These are phyloP conservation scores for Spinibarbus caldwelli DNA, from an alignment of 2,797 vertebrate genomes.

Conservation along the genomic window DNA sequence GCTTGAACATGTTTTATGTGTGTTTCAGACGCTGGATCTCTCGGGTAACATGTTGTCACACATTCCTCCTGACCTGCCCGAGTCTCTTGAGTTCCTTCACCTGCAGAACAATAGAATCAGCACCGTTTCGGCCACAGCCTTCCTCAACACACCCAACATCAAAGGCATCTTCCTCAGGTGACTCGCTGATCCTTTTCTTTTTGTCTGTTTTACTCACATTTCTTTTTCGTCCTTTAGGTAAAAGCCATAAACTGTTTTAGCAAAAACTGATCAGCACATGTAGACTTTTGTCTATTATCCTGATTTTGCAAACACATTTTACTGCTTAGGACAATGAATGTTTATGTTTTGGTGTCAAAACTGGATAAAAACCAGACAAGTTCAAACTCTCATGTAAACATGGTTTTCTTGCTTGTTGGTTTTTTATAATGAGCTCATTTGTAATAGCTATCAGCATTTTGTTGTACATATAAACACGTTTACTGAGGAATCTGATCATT, in stretches of 20 bases:
- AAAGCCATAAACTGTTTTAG: not conserved
- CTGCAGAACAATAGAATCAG: constrained; percentile 93
- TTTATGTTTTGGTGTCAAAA: not conserved
- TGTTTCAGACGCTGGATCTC: constrained; percentile 87
- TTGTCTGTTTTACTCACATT: not conserved
- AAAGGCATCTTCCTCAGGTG: constrained; percentile 95
- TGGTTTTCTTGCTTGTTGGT: not conserved
- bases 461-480: not conserved
- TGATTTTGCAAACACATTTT: not conserved
- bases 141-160: constrained; percentile 92
- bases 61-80: constrained; percentile 87
- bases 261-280: not conserved
- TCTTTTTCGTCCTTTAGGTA: not conserved
- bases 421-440: not conserved
- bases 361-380: not conserved
- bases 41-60: constrained; percentile 90
- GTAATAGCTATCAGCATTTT: not conserved
- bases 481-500: not conserved
- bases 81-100: constrained; percentile 91
- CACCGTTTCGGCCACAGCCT: constrained; percentile 81
- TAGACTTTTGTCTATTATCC: not conserved
- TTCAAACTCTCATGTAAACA: not conserved
- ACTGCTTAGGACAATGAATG: not conserved
- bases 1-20: constrained; percentile 13
- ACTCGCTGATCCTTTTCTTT: not conserved